A percentile compares a stretch with the other conserved stretches of the same genome.
Evolutionary conservation across 2,113 vertebrate species (phyloP).

Genomic region (human (Homo sapiens)): GRCh38 chr16:78138001-78138500

Average conservation of each 20-base stretch:
- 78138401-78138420: constrained; percentile 54
- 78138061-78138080: neutral
- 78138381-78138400: constrained; percentile 42
- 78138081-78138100: neutral
- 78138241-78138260: constrained; percentile 77
- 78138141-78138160: rapidly evolving
- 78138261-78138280: constrained; percentile 79
- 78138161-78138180: neutral
- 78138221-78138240: constrained; percentile 81
- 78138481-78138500: neutral
- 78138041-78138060: neutral
- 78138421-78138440: neutral
- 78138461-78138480: neutral
- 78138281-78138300: constrained; percentile 78
- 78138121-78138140: rapidly evolving
- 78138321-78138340: constrained; percentile 74
- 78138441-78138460: neutral
- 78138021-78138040: neutral
- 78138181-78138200: neutral
- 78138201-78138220: constrained; percentile 70
- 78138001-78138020: neutral
- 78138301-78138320: constrained; percentile 75
- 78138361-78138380: constrained; percentile 79
- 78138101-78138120: rapidly evolving
- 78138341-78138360: constrained; percentile 77